Evolutionary conservation across 2,797 vertebrate species (phyloP), one percentile per base, ranked within the genome.

Genomic region (Anguilla megastoma): DNA sequence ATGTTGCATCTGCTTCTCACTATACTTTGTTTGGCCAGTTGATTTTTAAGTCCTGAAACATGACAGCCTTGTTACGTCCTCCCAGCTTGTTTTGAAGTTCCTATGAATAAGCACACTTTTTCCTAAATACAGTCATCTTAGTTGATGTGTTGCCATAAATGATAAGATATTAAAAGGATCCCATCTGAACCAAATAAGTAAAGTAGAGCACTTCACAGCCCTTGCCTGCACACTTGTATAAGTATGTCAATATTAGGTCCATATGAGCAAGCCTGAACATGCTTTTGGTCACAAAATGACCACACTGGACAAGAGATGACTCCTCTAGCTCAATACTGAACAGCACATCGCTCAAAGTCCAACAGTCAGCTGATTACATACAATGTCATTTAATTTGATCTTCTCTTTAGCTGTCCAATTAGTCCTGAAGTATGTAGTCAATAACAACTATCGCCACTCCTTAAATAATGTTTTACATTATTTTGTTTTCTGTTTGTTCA

Each of bases 321-420:
- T 21, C 74, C 16, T 76, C 74, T 33, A 41, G 16, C 12, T 16
- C 69, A 36, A 48, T 48, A 83, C 45, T 50, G 8, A 83, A 16
- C 10, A 83, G 52, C 80, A 58, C 14, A 80, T 58, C 3, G 52
- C 4, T 33, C 82, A 85, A 85, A 85, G 84, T 85, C n/a, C 84
- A 60, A 27, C 30, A 3, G 52, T 71, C 87, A 16, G 52, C 82
- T 58, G 80, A 71, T 74, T 54, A 41, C 82, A 56, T 2, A 30
- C 48, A 45, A 27, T 4, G n/a, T 60, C 36, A 60, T 21, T n/a
- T 83, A 3, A 33, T 58, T 5, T 58, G 74, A 18, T 45, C 74
- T 18, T 18, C 16, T 79, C 33, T 74, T 74, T 21, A 33, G 69
- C 33, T 36, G 30, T 36, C 33, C 30, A 36, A 76, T 36, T 16